phyloP scores from a whole-genome alignment of 2,797 vertebrate genomes.

The Cyprinella venusta region DNA sequence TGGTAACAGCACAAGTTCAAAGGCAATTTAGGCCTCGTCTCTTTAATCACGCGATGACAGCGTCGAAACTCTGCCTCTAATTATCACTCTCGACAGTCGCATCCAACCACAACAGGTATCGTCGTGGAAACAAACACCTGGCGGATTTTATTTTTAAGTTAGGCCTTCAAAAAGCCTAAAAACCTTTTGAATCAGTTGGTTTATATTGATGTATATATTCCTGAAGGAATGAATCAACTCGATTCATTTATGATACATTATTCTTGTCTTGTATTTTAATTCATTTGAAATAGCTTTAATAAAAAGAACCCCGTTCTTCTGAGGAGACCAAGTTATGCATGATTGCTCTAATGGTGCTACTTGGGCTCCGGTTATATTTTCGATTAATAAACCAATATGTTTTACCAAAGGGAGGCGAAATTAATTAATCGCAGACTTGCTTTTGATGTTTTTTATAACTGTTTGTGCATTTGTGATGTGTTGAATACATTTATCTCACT shows the following conservation, averaged over 20 bases:
- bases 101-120: slow-evolving; percentile 39
- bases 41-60: slow-evolving; percentile 69
- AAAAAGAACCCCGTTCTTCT: no score
- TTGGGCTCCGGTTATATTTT: not conserved
- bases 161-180: not conserved
- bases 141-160: not conserved
- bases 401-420: not conserved
- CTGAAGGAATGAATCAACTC: slow-evolving; percentile 6
- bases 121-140: not conserved
- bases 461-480: not conserved
- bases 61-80: slow-evolving; percentile 54
- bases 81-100: slow-evolving; percentile 66
- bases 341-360: no score
- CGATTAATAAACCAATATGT: not conserved
- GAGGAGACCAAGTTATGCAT: no score
- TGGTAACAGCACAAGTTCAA: slow-evolving; percentile 69
- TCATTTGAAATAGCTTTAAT: not conserved
- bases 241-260: not conserved
- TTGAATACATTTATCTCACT: not conserved
- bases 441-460: not conserved
- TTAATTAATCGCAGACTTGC: not conserved
- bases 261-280: slow-evolving; percentile 1
- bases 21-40: slow-evolving; percentile 76
- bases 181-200: not conserved
- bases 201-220: not conserved